Base-by-base conservation (phyloP, 2,888 invertebrate genomes). In the Philereme vetulata region DNA sequence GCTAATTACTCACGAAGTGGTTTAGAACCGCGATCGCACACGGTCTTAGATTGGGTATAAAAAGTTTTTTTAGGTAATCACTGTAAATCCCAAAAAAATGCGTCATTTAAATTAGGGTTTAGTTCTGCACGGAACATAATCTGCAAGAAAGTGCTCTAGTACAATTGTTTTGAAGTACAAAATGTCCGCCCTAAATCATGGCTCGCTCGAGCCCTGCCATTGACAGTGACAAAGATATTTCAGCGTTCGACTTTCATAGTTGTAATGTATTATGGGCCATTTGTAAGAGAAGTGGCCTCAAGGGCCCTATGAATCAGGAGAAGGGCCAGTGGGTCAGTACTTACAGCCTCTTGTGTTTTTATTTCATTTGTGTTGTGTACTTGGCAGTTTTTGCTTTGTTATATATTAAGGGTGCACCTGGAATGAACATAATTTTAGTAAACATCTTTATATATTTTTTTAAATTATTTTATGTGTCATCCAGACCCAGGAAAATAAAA, bases 181-280 rank as follows among this genome's bases (percentile, higher is more conserved):
- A 61, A 53, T 56, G 47, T n/a, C 55, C 55, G 46, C 38, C 34
- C 54, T 62, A 47, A 54, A 62, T 62, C 62, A 62, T 34, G 46
- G 42, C 54, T 53, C 46, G 61, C 60, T 62, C 62, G 65, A 64
- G 60, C 55, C 58, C 66, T 70, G 63, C 36, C 43, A 11, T 36
- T 62, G 70, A 70, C 70, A 67, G 62, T 66, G 67, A 70, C 64
- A 70, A 67, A 70, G 69, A 70, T 64, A 66, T 70, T 70, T 64
- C 58, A 67, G 56, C 62, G 65, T 67, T 70, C 66, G 63, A 70
- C 66, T 70, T 70, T 66, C 67, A 70, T 70, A 70, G 67, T 67
- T 64, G 68, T 68, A 66, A 70, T 68, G 68, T 70, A 70, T 70
- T 66, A 65, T 38, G 56, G 61, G 61, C 66, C 66, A 72, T 70